Evolutionary conservation across 2,888 invertebrate species (phyloP).

Genomic region (Blastobasis lacticolella): DNA sequence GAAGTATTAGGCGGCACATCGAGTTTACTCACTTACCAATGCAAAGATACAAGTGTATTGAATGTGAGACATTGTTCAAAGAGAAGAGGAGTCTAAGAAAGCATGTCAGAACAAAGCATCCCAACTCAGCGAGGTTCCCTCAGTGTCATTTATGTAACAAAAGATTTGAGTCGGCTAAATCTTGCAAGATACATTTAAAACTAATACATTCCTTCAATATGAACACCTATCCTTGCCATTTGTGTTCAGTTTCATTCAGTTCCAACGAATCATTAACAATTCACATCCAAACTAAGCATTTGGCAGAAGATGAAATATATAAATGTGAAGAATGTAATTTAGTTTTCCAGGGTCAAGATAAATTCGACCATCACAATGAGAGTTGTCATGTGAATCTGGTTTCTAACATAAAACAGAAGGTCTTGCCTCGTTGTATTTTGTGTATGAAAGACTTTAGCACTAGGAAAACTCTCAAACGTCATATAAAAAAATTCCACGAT

Average conservation of each 20-base stretch:
- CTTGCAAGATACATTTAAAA: constrained; percentile 57
- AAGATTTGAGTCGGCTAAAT: constrained; percentile 56
- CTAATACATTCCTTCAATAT: constrained; percentile 51
- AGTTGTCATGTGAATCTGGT: constrained; percentile 27
- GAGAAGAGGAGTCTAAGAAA: constrained; percentile 55
- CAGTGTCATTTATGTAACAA: constrained; percentile 57
- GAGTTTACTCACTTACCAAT: constrained; percentile 55
- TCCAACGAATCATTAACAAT: constrained; percentile 40
- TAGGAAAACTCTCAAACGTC: constrained; percentile 48
- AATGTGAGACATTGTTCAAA: constrained; percentile 56
- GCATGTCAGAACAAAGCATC: constrained; percentile 52
- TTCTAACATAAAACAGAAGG: constrained; percentile 26
- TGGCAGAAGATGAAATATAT: constrained; percentile 49
- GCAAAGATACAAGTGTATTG: constrained; percentile 53
- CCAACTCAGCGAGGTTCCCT: constrained; percentile 44
- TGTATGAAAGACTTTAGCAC: constrained; percentile 61
- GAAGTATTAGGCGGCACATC: constrained; percentile 52
- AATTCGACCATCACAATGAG: constrained; percentile 46
- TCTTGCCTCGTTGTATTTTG: constrained; percentile 42
- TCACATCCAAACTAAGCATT: constrained; percentile 45
- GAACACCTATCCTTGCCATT: constrained; percentile 50
- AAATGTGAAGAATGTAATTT: constrained; percentile 55
- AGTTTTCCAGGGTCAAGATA: constrained; percentile 47
- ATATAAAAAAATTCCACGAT: constrained; percentile 52
- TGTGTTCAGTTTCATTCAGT: constrained; percentile 49